Base-by-base conservation (phyloP, 23 tunicate species). In the Phallusia fumigata region DNA sequence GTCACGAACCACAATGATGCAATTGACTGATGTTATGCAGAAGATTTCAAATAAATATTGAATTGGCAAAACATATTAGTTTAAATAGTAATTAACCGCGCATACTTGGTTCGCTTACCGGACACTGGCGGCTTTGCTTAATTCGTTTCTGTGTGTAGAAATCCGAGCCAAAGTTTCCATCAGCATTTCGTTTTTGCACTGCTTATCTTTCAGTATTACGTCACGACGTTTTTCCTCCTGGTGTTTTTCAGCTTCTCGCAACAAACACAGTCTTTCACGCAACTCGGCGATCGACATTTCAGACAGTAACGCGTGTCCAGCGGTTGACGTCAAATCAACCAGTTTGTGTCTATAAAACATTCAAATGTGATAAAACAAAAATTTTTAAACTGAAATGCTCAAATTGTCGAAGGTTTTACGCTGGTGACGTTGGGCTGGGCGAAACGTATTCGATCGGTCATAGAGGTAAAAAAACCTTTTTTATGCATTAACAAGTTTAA, bases 261-360 rank as follows among this genome's bases (percentile, higher is more conserved):
- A 49, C 64, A 91, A 35, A 79, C 88, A 31, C 28, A 96, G 76
- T 35, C 99, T 75, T 73, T 96, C 99, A 19, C 82, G 82, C 52
- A 96, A 81, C 35, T 96, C 99, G 36, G 90, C 97, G 34, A 96
- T 82, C 32, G 96, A 96, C 99, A 96, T 96, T 74, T 96, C 99
- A 22, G 90, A 88, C 64, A 96, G 86, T 21, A 96, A 79, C 8
- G 88, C 93, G 69, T 96, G 92, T 33, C 99, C 99, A 52, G 99
- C 95, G n/a, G 95, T 95, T 31, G 92, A 76, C 15, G 95, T 89
- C 32, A 95, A 64, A 77, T 95, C 99, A 51, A 95, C 96, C 49
- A 83, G 80, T 75, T 92, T 92, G 32, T 76, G 80, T 80, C 97
- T 92, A 88, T 11, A 31, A 34, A 34, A 1, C 47, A 40, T n/a